Evolutionary conservation across 2,113 vertebrate genomes (phyloP).

Genomic region (Tangachromis dhanisi): DNA sequence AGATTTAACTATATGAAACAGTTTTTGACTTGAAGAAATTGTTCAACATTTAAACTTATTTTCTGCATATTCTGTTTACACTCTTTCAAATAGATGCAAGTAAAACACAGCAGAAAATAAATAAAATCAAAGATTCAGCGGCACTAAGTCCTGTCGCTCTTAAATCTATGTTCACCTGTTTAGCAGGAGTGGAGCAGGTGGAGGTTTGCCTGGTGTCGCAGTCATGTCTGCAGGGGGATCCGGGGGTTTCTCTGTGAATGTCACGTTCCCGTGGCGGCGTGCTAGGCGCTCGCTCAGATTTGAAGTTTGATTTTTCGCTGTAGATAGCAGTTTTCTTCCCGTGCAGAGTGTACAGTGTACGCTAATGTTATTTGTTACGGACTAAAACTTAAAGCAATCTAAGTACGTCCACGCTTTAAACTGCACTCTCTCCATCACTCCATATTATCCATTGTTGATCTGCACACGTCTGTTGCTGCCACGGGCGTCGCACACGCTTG

Average conservation of each 20-base stretch:
- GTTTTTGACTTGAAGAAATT: not conserved
- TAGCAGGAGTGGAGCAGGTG: not conserved
- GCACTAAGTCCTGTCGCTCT: not conserved
- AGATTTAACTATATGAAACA: not conserved
- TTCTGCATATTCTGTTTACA: not conserved
- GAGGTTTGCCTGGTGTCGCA: not conserved
- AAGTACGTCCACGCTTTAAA: not conserved
- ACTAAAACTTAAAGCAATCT: not conserved
- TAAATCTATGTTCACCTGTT: not conserved
- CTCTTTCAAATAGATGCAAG: not conserved
- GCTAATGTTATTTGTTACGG: not conserved
- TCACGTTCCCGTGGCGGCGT: not conserved
- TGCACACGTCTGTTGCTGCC: not conserved
- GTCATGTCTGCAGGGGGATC: not conserved
- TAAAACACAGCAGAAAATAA: not conserved
- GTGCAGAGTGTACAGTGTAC: not conserved
- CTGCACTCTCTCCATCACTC: not conserved
- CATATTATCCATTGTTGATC: not conserved
- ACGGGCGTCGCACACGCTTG: not conserved
- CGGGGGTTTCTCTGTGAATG: not conserved
- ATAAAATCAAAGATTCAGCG: not conserved
- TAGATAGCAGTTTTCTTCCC: not conserved
- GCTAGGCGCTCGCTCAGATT: not conserved
- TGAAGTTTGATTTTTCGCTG: not conserved
- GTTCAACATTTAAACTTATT: not conserved